Conservation (phyloP, 2,113 vertebrate species). For the Pica pica region DNA sequence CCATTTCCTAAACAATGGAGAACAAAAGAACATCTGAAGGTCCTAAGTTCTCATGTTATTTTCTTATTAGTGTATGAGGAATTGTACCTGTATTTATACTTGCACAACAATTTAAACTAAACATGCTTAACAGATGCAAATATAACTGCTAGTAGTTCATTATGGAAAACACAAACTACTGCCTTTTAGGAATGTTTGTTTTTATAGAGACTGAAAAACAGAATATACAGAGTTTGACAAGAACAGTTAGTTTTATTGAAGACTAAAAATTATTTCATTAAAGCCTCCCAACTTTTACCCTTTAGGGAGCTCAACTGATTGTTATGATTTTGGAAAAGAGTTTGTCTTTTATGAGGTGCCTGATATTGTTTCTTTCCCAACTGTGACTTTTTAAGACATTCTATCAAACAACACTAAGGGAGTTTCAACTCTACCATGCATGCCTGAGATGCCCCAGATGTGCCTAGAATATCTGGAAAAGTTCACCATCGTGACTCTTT, state of each 20-base stretch:
- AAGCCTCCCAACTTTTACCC: not conserved
- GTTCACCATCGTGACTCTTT: not conserved
- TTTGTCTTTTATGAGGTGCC: not conserved
- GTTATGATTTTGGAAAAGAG: not conserved
- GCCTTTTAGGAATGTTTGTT: not conserved
- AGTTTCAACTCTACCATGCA: not conserved
- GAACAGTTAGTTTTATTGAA: not conserved
- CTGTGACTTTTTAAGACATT: not conserved
- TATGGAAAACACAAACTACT: not conserved
- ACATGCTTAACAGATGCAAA: not conserved
- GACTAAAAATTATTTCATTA: not conserved
- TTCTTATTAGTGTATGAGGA: not conserved
- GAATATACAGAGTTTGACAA: not conserved
- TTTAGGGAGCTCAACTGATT: not conserved
- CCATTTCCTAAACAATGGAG: not conserved
- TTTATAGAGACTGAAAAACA: not conserved
- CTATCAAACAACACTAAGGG: not conserved
- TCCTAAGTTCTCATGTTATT: not conserved
- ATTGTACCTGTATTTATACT: not conserved
- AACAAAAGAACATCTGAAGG: not conserved
- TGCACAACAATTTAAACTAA: not conserved
- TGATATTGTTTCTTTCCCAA: not conserved
- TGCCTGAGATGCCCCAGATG: not conserved
- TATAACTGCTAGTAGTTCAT: not conserved
- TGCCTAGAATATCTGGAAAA: not conserved